phyloP scores from a whole-genome alignment of 1,140 invertebrate species.

The Babylonia areolata region DNA sequence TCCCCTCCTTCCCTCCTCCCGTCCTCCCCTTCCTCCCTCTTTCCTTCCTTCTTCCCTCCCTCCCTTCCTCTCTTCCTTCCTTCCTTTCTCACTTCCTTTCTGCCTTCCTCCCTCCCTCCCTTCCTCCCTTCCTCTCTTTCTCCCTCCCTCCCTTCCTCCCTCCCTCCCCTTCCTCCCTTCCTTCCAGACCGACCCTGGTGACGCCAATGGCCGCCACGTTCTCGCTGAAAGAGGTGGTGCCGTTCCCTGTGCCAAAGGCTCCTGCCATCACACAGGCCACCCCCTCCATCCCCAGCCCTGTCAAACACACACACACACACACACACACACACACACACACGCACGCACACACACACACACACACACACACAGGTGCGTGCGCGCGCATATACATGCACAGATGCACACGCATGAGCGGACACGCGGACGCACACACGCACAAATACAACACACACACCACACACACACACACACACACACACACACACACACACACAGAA shows the following conservation, averaged over 20 bases:
- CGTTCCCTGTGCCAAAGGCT: conserved; percentile 87
- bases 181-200: no score
- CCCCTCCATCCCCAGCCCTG: conserved; percentile 85
- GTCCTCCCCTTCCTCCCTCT: no score
- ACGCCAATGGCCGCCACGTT: conserved; percentile 91
- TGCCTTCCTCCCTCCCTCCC: conserved; percentile 24
- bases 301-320: conserved; percentile 24
- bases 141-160: conserved; percentile 25
- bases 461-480: no score
- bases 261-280: conserved; percentile 88
- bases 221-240: conserved; percentile 88
- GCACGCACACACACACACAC: conserved; percentile 4
- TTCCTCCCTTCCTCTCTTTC: conserved; percentile 26
- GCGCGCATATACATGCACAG: background rate
- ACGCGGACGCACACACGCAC: conserved; percentile 17
- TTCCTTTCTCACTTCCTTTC: no score
- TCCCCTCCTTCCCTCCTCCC: no score
- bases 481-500: no score
- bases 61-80: conserved; percentile 10
- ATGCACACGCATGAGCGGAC: background rate
- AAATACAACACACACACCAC: no score
- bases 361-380: background rate
- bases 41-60: no score
- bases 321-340: conserved; percentile 3
- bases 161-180: conserved; percentile 17